Conservation (phyloP, 2,113 vertebrate species). For the Climacteris rufus region DNA sequence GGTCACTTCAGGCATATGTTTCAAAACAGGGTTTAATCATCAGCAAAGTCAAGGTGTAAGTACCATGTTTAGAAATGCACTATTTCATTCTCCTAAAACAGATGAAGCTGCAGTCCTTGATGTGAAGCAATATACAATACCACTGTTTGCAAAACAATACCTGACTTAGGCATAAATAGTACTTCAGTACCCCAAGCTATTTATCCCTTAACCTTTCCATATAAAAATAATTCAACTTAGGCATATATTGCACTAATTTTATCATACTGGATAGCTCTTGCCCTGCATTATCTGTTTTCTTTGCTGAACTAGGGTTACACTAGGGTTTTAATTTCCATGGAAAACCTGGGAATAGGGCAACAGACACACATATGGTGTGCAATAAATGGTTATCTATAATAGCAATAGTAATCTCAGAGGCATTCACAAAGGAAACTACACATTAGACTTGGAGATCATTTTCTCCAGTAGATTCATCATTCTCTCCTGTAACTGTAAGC, state of each 20-base stretch:
- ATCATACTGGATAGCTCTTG: slow-evolving; percentile 6
- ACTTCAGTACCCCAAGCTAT: slow-evolving; percentile 38
- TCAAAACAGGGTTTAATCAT: slow-evolving; percentile 39
- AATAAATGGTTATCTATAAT: slow-evolving; percentile 40
- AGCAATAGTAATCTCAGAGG: slow-evolving; percentile 41
- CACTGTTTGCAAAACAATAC: slow-evolving; percentile 8
- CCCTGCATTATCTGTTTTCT: slow-evolving; percentile 17
- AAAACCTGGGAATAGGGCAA: slow-evolving; percentile 53
- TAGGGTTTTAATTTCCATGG: slow-evolving; percentile 42
- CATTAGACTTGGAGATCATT: slow-evolving; percentile 81
- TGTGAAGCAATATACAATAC: neutral
- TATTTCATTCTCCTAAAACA: neutral
- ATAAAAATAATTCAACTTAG: slow-evolving; percentile 61
- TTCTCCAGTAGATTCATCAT: slow-evolving; percentile 98
- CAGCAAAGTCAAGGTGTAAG: slow-evolving; percentile 20
- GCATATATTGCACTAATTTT: slow-evolving; percentile 63
- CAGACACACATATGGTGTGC: slow-evolving; percentile 58
- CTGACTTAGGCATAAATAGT: slow-evolving; percentile 46
- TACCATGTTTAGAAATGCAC: slow-evolving; percentile 13
- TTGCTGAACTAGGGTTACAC: slow-evolving; percentile 49
- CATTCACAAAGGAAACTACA: slow-evolving; percentile 57
- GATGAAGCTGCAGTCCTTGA: neutral
- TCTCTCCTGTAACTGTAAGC: slow-evolving; percentile 92
- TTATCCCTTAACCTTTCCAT: slow-evolving; percentile 28
- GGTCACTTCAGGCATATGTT: slow-evolving; percentile 27